Evolutionary conservation across 2,113 vertebrate species (phyloP), one percentile per base, ranked within the genome.

Genomic region (Catharus minimus): DNA sequence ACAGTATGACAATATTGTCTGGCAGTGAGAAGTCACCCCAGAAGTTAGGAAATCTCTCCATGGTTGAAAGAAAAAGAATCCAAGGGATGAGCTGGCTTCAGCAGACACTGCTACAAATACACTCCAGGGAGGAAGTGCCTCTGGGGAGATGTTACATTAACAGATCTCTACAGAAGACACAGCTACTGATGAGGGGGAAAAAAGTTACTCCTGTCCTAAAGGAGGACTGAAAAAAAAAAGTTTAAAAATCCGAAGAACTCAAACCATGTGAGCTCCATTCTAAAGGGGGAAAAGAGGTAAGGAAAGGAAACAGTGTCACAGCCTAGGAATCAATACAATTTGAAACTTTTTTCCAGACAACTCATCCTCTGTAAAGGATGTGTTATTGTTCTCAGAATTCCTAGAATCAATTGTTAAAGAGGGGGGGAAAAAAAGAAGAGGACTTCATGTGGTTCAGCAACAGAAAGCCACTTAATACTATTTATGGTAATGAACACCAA

Each of bases 381-480:
- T 44, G 60, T 30, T 41, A 82, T 24, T 91, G 76, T 86, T 90
- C 74, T 90, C 57, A 43, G 28, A 75, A 84, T 84, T 93, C 86
- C 69, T 82, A 78, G 33, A 71, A 73, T 64, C 21, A 36, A 33
- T 55, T 72, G 36, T 57, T 33, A 61, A 5, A 52, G 15, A 30
- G 33, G 46, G 46, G 46, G 4, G 7, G 16, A 33, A 76, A 46
- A 5, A 27, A 58, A 21, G 11, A 57, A 17, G 7, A 73, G 50
- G 28, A 71, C 27, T 19, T 78, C 33, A 33, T 26, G 36, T 77
- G 43, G 56, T 67, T 89, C 82, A 92, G 79, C 71, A 91, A 91
- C 60, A 87, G 46, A 92, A 94, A 90, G 41, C 69, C 60, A 88
- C 86, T 80, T 72, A 83, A 76, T 67, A 61, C 86, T 92, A 88